phyloP scores from a whole-genome alignment of 2,888 invertebrate genomes.

The Diarsia brunnea region DNA sequence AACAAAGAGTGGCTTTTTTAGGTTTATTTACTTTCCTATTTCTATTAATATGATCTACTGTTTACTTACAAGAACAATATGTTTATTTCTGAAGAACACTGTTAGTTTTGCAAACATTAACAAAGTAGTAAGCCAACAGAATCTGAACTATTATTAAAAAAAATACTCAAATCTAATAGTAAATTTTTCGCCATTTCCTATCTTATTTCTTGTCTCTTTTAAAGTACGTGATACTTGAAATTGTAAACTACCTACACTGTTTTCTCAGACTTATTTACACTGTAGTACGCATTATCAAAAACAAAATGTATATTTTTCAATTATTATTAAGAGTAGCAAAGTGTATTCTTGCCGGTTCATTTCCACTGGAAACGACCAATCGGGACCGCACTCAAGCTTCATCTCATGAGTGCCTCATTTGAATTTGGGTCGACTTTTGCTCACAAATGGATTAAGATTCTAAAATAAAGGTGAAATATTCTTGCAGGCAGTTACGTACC shows the following conservation, averaged over 20 bases:
- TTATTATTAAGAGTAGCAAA: neutral
- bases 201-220: neutral
- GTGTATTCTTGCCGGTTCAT: neutral
- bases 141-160: neutral
- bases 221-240: neutral
- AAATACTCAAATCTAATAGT: neutral
- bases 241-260: neutral
- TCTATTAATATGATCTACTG: neutral
- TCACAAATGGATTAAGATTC: neutral
- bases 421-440: neutral
- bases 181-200: neutral
- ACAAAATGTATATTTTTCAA: neutral
- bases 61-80: neutral
- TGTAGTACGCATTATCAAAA: neutral
- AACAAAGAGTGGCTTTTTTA: neutral
- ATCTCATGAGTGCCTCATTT: neutral
- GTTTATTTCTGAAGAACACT: neutral
- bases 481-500: too few relatives aligned
- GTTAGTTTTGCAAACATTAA: neutral
- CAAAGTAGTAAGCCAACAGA: too few relatives aligned
- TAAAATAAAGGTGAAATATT: too few relatives aligned
- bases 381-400: neutral
- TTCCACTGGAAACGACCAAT: neutral
- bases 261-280: neutral
- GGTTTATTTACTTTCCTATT: neutral